Percentiles rank a stretch among this genome's conserved stretches.
Evolutionary conservation across 2,113 vertebrate species (phyloP).

Genomic region (Diadophis punctatus): DNA sequence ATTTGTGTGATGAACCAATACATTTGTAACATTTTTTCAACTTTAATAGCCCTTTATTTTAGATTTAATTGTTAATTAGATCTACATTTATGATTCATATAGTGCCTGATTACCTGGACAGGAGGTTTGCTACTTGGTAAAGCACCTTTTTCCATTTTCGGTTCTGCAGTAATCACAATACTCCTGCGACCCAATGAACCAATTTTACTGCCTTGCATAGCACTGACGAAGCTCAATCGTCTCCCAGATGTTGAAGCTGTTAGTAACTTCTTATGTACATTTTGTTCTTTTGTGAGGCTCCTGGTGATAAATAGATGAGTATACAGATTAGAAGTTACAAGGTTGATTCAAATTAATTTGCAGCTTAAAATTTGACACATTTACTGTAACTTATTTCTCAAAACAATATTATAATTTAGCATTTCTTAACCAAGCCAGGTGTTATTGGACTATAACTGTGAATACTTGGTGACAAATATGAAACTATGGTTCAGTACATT

Average conservation of each 20-base stretch:
- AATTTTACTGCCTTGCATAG: not conserved
- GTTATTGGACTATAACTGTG: not conserved
- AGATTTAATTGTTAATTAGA: not conserved
- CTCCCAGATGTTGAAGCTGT: not conserved
- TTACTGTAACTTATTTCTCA: not conserved
- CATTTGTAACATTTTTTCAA: not conserved
- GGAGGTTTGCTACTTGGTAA: not conserved
- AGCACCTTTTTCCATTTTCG: not conserved
- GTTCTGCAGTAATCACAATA: not conserved
- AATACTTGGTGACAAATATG: not conserved
- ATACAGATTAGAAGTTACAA: not conserved
- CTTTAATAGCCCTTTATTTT: not conserved
- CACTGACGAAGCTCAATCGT: not conserved
- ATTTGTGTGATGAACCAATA: not conserved
- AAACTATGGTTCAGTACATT: not conserved
- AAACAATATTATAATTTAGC: not conserved
- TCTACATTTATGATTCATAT: not conserved
- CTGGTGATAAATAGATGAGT: not conserved
- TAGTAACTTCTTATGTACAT: not conserved
- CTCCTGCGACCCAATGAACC: conserved; percentile 10
- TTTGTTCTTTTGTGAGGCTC: not conserved
- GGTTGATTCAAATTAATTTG: not conserved
- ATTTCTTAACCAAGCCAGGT: not conserved
- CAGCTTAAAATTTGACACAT: not conserved
- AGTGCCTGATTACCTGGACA: conserved; percentile 25